These are phyloP conservation scores for Halichoerus grypus DNA, from an alignment of 2,113 vertebrate genomes.

Conservation along the genomic window DNA sequence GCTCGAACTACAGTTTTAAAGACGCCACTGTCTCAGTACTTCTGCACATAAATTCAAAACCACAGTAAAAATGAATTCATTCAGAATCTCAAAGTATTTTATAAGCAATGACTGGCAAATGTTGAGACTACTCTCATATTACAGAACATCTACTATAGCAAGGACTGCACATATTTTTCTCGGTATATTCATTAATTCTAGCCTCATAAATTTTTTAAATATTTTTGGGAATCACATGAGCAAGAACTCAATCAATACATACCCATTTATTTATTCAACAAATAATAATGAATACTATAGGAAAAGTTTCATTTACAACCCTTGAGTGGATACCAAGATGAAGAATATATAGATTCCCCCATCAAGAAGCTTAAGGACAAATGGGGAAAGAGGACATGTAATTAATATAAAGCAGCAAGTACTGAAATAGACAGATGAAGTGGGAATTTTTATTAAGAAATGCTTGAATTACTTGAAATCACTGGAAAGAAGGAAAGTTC, in stretches of 20 bases:
- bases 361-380: background rate
- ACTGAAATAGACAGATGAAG: background rate
- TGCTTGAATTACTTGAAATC: background rate
- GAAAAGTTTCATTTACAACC: background rate
- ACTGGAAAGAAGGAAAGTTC: background rate
- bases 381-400: background rate
- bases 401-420: background rate
- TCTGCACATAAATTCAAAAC: background rate
- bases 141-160: background rate
- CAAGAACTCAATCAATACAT: background rate
- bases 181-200: background rate
- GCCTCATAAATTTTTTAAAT: background rate
- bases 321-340: background rate
- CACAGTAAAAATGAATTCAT: background rate
- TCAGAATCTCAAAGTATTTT: background rate
- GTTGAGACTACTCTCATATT: background rate
- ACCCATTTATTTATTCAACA: background rate
- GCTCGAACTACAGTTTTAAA: background rate
- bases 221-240: background rate
- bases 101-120: background rate
- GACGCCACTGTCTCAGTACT: background rate
- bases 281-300: background rate
- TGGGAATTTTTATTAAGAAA: background rate
- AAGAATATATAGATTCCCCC: background rate
- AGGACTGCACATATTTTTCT: background rate